A percentile compares a stretch with the other conserved stretches of the same genome.
phyloP scores from a whole-genome alignment of 2,888 invertebrate genomes.

The Nudaria mundana region DNA sequence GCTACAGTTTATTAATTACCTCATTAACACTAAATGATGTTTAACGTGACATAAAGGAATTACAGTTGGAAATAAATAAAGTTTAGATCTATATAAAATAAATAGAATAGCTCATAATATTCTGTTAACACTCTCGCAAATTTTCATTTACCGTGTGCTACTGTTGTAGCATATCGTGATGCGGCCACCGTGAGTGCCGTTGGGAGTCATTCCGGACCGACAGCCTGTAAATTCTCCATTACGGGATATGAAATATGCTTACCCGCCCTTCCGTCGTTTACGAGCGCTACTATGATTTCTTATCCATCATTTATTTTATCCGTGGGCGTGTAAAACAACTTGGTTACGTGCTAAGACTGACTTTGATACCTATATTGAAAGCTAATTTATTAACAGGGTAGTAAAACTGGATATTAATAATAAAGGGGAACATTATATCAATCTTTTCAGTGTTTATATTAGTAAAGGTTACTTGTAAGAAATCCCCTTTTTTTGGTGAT shows the following conservation, averaged over 20 bases:
- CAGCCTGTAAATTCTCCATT: slow-evolving; percentile 82
- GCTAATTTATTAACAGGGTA: slow-evolving; percentile 6
- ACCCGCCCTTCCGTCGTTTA: slow-evolving; percentile 55
- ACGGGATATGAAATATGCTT: slow-evolving; percentile 80
- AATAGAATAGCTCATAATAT: neutral
- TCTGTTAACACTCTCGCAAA: slow-evolving; percentile 7
- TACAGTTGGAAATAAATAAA: too few relatives aligned
- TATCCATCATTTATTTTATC: slow-evolving; percentile 44
- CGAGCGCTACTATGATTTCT: slow-evolving; percentile 54
- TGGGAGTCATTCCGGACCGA: slow-evolving; percentile 78
- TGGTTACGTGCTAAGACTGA: slow-evolving; percentile 20
- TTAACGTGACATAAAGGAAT: too few relatives aligned
- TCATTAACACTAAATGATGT: too few relatives aligned
- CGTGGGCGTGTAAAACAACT: slow-evolving; percentile 25
- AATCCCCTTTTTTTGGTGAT: too few relatives aligned
- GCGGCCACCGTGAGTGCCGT: slow-evolving; percentile 58
- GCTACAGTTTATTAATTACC: too few relatives aligned
- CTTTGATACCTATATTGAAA: slow-evolving; percentile 13
- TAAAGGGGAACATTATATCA: slow-evolving; percentile 3
- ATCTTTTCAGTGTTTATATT: neutral
- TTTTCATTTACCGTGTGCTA: slow-evolving; percentile 40
- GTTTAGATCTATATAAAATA: too few relatives aligned
- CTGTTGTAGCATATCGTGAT: slow-evolving; percentile 32
- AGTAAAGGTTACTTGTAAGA: too few relatives aligned
- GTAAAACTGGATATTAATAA: slow-evolving; percentile 1